These are phyloP conservation scores for Saccopteryx bilineata DNA, from an alignment of 2,113 vertebrate genomes.

Conservation along the genomic window DNA sequence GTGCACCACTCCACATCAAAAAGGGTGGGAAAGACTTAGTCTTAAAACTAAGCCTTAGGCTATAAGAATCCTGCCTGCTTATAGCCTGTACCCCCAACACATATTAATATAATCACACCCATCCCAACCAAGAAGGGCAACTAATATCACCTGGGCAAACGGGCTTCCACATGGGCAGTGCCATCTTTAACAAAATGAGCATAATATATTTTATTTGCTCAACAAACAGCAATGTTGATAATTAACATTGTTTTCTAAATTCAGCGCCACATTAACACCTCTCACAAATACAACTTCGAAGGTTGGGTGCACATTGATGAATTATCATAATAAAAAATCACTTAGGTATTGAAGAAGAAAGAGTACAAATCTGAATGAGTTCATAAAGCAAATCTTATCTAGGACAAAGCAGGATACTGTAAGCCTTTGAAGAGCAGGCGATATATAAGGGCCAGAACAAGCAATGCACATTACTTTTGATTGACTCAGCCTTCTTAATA, in stretches of 20 bases:
- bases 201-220: too few relatives aligned
- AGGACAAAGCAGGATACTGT: neutral
- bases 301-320: neutral
- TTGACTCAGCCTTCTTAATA: neutral
- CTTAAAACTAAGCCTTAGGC: too few relatives aligned
- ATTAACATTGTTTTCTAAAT: slow-evolving; percentile 36
- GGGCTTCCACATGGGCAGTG: too few relatives aligned
- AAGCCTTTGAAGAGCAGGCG: neutral
- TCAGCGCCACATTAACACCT: neutral
- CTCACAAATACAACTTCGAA: neutral
- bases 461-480: neutral
- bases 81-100: too few relatives aligned
- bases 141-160: too few relatives aligned
- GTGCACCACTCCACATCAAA: too few relatives aligned
- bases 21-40: too few relatives aligned
- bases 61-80: too few relatives aligned
- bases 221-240: neutral
- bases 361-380: neutral
- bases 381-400: slow-evolving; percentile 9
- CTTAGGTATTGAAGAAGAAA: neutral
- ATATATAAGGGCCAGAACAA: neutral
- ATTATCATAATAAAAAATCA: slow-evolving; percentile 28
- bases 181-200: too few relatives aligned
- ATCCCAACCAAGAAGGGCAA: too few relatives aligned
- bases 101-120: too few relatives aligned